Evolutionary conservation across 2,113 vertebrate species (phyloP).

Genomic region (rabbit (Oryctolagus cuniculus)): DNA sequence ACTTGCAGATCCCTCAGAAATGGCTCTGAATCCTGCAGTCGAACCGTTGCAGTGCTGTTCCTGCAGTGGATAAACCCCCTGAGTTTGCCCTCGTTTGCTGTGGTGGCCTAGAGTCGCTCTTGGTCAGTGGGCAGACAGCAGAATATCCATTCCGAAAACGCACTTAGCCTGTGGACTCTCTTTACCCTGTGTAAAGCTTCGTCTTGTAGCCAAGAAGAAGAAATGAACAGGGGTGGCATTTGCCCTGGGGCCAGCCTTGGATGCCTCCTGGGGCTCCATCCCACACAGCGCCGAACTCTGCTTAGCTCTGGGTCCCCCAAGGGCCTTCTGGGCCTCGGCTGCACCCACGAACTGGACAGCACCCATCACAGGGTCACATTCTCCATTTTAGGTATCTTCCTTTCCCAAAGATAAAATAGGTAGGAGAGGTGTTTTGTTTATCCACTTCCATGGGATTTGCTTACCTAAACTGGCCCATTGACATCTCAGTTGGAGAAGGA

Average conservation of each 20-base stretch:
- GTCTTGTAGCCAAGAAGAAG: background rate
- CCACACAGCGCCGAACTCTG: background rate
- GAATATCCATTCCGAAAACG: background rate
- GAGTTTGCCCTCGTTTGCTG: background rate
- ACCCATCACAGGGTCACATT: background rate
- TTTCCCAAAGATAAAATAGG: background rate
- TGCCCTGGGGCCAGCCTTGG: background rate
- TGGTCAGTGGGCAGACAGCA: background rate
- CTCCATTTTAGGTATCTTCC: background rate
- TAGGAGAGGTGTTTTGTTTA: background rate
- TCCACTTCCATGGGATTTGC: background rate
- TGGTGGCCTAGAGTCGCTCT: background rate
- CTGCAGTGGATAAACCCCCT: background rate
- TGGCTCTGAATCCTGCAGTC: background rate
- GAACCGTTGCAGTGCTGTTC: background rate
- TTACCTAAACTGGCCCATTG: background rate
- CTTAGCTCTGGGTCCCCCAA: background rate
- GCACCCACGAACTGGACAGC: background rate
- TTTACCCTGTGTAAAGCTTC: background rate
- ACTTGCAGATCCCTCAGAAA: background rate
- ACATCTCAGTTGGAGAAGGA: background rate
- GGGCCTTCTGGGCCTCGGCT: background rate
- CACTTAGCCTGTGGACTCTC: too few species aligned
- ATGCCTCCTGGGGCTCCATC: accelerated
- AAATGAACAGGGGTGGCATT: background rate